phyloP scores from a whole-genome alignment of 2,888 invertebrate genomes.

The Agriopis marginaria region DNA sequence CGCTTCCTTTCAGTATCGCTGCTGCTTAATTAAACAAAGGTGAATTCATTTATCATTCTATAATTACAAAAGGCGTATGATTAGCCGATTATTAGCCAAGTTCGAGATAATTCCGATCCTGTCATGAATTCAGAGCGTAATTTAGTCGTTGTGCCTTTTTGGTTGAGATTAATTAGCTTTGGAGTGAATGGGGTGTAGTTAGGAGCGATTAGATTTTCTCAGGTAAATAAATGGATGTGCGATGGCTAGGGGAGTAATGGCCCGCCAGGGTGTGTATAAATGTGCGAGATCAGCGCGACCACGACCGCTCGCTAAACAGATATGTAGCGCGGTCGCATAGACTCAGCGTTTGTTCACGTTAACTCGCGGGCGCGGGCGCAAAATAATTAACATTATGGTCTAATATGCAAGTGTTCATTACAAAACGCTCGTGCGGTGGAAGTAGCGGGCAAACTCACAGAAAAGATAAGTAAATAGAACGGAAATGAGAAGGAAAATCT shows the following conservation, averaged over 20 bases:
- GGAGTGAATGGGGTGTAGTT: conserved; percentile 53
- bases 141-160: conserved; percentile 56
- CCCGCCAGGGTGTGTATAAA: conserved; percentile 53
- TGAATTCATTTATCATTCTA: conserved; percentile 57
- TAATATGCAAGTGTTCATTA: too few relatives aligned
- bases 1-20: conserved; percentile 52
- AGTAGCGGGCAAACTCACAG: too few relatives aligned
- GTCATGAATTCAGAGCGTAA: conserved; percentile 59
- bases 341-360: conserved; percentile 11
- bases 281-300: conserved; percentile 56
- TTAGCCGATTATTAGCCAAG: conserved; percentile 54
- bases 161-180: conserved; percentile 60
- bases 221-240: conserved; percentile 52
- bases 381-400: too few relatives aligned
- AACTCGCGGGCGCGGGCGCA: too few relatives aligned
- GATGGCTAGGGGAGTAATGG: conserved; percentile 58
- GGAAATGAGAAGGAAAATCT: too few relatives aligned
- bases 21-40: conserved; percentile 57
- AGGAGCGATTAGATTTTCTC: conserved; percentile 51
- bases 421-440: too few relatives aligned
- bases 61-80: conserved; percentile 59
- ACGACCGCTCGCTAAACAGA: conserved; percentile 57
- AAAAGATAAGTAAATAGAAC: too few relatives aligned
- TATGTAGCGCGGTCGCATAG: conserved; percentile 55
- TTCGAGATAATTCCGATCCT: conserved; percentile 55